phyloP scores from a whole-genome alignment of 30 jellyfish, hydroid and myxozoan species.

The Aurelia sp. region DNA sequence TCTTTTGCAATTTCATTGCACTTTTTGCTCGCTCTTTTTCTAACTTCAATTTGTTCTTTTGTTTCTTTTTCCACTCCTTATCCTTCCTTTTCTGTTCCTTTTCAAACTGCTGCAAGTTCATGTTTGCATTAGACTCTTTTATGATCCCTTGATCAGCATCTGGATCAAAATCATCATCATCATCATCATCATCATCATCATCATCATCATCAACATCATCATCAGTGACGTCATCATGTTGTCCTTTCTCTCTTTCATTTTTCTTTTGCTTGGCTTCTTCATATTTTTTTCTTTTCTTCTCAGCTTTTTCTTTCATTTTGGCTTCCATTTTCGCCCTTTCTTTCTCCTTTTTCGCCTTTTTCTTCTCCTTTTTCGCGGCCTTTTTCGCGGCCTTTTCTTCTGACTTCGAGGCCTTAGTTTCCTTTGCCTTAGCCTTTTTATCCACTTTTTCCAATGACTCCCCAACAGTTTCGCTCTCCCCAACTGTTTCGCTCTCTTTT shows the following conservation, averaged over 20 bases:
- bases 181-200: too few relatives aligned
- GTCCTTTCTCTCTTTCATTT: too few relatives aligned
- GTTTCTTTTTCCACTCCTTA: conserved; percentile 1
- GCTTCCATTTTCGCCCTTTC: not conserved
- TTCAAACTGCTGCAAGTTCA: too few relatives aligned
- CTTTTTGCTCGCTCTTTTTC: not conserved
- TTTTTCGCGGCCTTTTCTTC: not conserved
- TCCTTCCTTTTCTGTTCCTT: not conserved
- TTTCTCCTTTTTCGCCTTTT: conserved; percentile 5
- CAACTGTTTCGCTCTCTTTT: too few relatives aligned
- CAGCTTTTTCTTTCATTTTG: not conserved
- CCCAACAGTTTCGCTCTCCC: too few relatives aligned
- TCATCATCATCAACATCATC: too few relatives aligned
- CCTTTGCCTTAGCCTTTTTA: conserved; percentile 1
- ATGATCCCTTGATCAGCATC: too few relatives aligned
- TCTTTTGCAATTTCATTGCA: not conserved
- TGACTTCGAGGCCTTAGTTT: not conserved
- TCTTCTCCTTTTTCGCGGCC: not conserved
- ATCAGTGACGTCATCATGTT: too few relatives aligned
- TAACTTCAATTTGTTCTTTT: not conserved
- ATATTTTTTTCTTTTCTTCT: not conserved
- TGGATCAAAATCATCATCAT: too few relatives aligned
- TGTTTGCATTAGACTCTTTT: too few relatives aligned
- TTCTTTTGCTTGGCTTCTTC: too few relatives aligned
- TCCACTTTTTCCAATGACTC: not conserved